Evolutionary conservation across 2,888 invertebrate species (phyloP).

Genomic region (Crioceris asparagi): DNA sequence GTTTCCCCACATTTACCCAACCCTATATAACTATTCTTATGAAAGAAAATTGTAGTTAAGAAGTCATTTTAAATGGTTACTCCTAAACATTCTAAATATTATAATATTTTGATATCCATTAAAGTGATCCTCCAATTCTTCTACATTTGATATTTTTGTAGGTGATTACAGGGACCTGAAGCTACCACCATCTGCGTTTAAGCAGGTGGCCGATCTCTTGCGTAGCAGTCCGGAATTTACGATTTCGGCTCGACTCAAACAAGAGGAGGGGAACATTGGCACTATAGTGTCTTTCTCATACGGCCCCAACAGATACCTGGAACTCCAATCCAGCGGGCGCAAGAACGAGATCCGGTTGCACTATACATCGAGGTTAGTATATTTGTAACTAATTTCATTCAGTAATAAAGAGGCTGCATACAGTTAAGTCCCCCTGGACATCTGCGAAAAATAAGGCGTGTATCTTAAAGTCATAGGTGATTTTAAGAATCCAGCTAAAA

Average conservation of each 20-base stretch:
- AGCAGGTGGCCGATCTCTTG: slow-evolving; percentile 57
- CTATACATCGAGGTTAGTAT: slow-evolving; percentile 46
- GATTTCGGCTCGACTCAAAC: slow-evolving; percentile 63
- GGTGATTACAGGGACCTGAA: slow-evolving; percentile 65
- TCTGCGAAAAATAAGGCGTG: too few species aligned
- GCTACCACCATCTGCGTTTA: slow-evolving; percentile 56
- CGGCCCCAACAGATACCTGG: slow-evolving; percentile 75
- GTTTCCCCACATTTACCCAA: too few species aligned
- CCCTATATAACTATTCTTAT: too few species aligned
- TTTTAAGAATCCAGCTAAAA: too few species aligned
- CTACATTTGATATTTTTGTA: slow-evolving; percentile 35
- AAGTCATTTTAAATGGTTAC: too few species aligned
- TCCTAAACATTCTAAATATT: too few species aligned
- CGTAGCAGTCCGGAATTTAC: slow-evolving; percentile 70
- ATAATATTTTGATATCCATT: too few species aligned
- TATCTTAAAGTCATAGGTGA: too few species aligned
- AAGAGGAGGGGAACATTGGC: slow-evolving; percentile 73
- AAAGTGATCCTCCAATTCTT: too few species aligned
- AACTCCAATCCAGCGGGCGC: slow-evolving; percentile 83
- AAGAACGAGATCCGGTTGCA: slow-evolving; percentile 78
- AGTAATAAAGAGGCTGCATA: not conserved
- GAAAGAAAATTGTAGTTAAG: too few species aligned
- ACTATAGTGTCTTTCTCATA: slow-evolving; percentile 74
- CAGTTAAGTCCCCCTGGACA: too few species aligned
- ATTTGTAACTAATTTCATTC: not conserved